Percentiles rank a stretch among this genome's conserved stretches.
These are phyloP conservation scores for Psittacula cyanocephala DNA, from an alignment of 2,113 vertebrate species.

Conservation along the genomic window DNA sequence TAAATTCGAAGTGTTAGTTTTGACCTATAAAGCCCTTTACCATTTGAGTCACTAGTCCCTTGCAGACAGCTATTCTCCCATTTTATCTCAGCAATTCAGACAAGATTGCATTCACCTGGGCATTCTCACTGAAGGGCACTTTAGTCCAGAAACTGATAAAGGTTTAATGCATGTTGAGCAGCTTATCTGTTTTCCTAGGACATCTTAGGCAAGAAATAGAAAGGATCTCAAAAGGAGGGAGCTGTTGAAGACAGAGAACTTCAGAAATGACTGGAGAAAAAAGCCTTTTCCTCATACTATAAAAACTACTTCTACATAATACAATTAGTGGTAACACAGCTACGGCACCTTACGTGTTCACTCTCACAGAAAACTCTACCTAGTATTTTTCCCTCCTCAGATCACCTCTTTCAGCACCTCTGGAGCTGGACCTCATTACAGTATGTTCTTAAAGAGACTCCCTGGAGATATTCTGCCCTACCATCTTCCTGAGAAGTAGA, in stretches of 20 bases:
- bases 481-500: not conserved
- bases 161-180: conserved; percentile 16
- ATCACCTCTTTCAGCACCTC: not conserved
- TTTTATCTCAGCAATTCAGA: conserved; percentile 38
- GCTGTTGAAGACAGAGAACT: not conserved
- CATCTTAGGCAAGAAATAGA: not conserved
- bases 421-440: not conserved
- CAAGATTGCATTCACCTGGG: conserved; percentile 3
- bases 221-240: not conserved
- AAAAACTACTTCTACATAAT: not conserved
- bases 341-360: not conserved
- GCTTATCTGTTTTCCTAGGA: conserved; percentile 43
- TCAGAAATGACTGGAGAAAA: not conserved
- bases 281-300: not conserved
- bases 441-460: not conserved
- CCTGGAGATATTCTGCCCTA: not conserved
- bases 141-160: conserved; percentile 11
- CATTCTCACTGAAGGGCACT: conserved; percentile 18
- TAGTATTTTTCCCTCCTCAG: not conserved
- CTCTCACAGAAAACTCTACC: not conserved
- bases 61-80: not conserved
- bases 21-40: not conserved
- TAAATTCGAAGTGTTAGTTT: not conserved
- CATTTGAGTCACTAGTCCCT: not conserved
- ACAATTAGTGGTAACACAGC: not conserved